Conservation (phyloP, 2,888 invertebrate genomes). For the Volucella bombylans region DNA sequence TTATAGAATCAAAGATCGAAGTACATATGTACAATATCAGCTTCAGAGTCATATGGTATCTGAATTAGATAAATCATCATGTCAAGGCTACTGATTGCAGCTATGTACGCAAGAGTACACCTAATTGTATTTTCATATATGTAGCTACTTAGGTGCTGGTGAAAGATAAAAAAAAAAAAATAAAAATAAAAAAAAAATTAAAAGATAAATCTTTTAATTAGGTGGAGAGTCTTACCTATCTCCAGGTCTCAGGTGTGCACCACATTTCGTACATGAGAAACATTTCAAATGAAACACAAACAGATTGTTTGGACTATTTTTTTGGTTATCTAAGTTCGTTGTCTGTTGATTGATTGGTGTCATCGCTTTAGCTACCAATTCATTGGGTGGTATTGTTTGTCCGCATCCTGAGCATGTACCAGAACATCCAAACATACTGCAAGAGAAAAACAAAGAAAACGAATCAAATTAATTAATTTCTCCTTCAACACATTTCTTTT, state of each 20-base stretch:
- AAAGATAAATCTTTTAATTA: background rate
- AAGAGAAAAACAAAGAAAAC: conserved; percentile 75
- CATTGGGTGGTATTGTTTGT: conserved; percentile 95
- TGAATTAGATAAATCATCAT: too few relatives aligned
- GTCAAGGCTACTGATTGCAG: too few relatives aligned
- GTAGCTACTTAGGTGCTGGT: too few relatives aligned
- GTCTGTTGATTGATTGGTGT: conserved; percentile 78
- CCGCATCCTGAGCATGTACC: conserved; percentile 96
- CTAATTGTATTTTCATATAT: too few relatives aligned
- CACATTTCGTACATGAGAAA: conserved; percentile 97
- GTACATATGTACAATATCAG: too few relatives aligned
- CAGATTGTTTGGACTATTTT: conserved; percentile 83
- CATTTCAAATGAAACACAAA: conserved; percentile 97
- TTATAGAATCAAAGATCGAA: too few relatives aligned
- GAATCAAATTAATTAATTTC: conserved; percentile 70
- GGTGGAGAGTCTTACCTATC: conserved; percentile 87
- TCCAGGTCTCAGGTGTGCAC: conserved; percentile 93
- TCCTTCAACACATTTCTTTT: conserved; percentile 6
- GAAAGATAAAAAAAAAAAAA: too few relatives aligned
- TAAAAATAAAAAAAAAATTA: background rate
- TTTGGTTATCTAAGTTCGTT: conserved; percentile 83
- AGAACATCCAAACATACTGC: conserved; percentile 94
- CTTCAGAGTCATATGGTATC: too few relatives aligned
- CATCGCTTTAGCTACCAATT: conserved; percentile 92
- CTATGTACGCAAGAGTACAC: too few relatives aligned